These are phyloP conservation scores for Dipodomys spectabilis DNA, from an alignment of 2,113 vertebrate genomes.

Conservation along the genomic window DNA sequence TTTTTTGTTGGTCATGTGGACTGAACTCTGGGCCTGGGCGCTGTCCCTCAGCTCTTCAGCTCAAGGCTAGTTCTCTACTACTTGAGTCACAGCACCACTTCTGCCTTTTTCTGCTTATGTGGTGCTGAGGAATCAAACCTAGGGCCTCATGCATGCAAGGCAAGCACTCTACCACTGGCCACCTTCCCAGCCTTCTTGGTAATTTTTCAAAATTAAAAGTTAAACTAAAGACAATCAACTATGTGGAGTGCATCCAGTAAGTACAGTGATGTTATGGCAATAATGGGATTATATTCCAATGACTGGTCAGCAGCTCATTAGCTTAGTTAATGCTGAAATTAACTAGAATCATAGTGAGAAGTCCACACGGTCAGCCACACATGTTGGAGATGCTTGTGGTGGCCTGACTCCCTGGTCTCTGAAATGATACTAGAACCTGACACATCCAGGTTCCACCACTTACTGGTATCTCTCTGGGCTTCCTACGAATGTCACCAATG, in stretches of 20 bases:
- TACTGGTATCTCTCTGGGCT: neutral
- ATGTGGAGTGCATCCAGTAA: neutral
- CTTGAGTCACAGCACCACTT: too few relatives aligned
- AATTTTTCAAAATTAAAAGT: conserved; percentile 15
- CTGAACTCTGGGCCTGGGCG: too few relatives aligned
- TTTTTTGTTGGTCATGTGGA: neutral
- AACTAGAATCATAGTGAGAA: neutral
- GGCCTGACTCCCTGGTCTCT: neutral
- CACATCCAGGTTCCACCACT: neutral
- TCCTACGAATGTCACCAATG: neutral
- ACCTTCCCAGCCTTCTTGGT: neutral
- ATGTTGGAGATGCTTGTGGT: neutral
- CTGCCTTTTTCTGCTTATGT: too few relatives aligned
- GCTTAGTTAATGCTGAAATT: neutral
- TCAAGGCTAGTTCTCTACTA: too few relatives aligned
- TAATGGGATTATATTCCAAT: neutral
- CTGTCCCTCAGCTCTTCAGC: too few relatives aligned
- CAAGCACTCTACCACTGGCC: too few relatives aligned
- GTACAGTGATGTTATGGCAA: neutral
- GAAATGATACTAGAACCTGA: neutral
- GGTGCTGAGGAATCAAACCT: too few relatives aligned
- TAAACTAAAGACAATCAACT: neutral
- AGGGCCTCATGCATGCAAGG: too few relatives aligned
- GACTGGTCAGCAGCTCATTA: neutral
- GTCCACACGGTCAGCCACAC: neutral